Percentiles rank a stretch among this genome's conserved stretches.
These are phyloP conservation scores for Eufriesea mexicana DNA, from an alignment of 1,140 invertebrate species.

Conservation along the genomic window DNA sequence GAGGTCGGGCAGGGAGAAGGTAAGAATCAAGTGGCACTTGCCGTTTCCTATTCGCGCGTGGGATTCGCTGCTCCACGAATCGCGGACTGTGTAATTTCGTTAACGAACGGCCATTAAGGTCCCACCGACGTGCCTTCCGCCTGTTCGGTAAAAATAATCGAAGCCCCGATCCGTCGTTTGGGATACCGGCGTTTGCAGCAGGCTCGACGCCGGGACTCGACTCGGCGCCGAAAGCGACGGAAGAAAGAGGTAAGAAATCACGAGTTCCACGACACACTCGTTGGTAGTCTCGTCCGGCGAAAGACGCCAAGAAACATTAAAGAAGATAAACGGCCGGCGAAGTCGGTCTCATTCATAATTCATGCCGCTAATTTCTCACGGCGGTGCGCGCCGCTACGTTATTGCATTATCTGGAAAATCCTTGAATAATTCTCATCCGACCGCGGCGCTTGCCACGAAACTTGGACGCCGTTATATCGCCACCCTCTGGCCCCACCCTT, in stretches of 20 bases:
- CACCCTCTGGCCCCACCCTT: background rate
- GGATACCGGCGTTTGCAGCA: background rate
- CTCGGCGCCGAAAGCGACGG: background rate
- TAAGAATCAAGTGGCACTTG: background rate
- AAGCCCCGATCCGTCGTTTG: background rate
- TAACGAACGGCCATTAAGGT: background rate
- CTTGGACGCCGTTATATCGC: conserved; percentile 33
- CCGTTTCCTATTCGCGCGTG: background rate
- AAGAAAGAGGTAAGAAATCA: conserved; percentile 27
- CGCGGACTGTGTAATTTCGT: background rate
- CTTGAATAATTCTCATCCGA: conserved; percentile 67
- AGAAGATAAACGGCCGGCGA: conserved; percentile 66
- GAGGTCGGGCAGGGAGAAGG: background rate
- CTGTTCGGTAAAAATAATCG: background rate
- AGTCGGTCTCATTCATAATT: conserved; percentile 67
- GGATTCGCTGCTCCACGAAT: background rate
- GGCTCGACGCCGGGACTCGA: too few species aligned
- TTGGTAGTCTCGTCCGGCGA: conserved; percentile 7
- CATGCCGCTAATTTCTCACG: conserved; percentile 69
- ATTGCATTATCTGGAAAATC: conserved; percentile 68
- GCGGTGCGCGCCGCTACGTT: conserved; percentile 55
- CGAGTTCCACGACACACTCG: background rate
- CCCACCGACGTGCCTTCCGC: too few species aligned
- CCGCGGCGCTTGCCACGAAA: conserved; percentile 50
- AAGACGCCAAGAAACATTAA: conserved; percentile 61